These are phyloP conservation scores for Caenorhabditis latens DNA, from an alignment of 1,140 invertebrate genomes.

Conservation along the genomic window DNA sequence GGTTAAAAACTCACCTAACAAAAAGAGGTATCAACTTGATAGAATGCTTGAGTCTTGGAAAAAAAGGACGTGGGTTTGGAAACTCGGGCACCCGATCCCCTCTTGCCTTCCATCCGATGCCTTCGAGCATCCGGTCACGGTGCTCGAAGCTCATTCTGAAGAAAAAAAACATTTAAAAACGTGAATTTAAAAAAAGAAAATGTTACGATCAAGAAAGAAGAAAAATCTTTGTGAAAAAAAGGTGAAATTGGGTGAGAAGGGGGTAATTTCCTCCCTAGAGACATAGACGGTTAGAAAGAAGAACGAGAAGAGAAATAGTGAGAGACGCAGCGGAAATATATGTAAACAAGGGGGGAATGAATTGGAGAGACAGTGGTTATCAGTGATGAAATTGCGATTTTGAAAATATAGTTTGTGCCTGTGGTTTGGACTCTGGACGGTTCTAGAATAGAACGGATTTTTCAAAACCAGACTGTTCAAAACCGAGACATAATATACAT, in stretches of 20 bases:
- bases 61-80: slow-evolving; percentile 40
- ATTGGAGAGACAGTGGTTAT: neutral
- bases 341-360: neutral
- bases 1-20: slow-evolving; percentile 4
- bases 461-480: too few species aligned
- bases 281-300: neutral
- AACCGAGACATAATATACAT: too few species aligned
- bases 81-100: slow-evolving; percentile 58
- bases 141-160: slow-evolving; percentile 29
- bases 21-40: slow-evolving; percentile 53
- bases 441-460: too few species aligned
- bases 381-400: neutral
- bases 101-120: slow-evolving; percentile 61
- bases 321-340: neutral
- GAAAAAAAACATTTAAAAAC: neutral
- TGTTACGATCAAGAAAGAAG: neutral
- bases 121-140: slow-evolving; percentile 53
- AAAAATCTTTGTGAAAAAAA: neutral
- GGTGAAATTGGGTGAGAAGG: neutral
- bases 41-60: slow-evolving; percentile 58
- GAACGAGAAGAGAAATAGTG: neutral
- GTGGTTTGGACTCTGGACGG: too few species aligned
- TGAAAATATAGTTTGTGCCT: too few species aligned
- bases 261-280: neutral
- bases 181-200: too few species aligned